Evolutionary conservation across 2,113 vertebrate genomes (phyloP), one percentile per base, ranked within the genome.

Genomic region (Electrona antarctica): DNA sequence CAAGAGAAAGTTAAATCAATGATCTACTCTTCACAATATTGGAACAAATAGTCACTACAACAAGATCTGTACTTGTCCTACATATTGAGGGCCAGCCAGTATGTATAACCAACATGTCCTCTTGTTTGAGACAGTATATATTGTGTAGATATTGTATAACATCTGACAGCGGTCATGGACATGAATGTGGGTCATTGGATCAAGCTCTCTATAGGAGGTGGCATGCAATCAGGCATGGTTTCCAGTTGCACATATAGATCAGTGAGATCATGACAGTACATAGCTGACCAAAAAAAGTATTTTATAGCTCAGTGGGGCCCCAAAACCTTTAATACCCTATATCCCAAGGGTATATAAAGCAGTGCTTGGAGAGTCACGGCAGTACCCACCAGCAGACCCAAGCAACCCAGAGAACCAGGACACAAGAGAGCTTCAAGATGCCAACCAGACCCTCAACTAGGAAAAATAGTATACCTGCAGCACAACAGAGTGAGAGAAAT

Each of bases 221-320:
- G 52, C 51, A 7, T 15, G 21, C 54, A 68, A 72, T 72, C 56
- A 13, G 59, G 61, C 64, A 76, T 76, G 68, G 76, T 6, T 48
- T 52, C 4, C 0, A 10, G 33, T 54, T 48, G 33, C 74, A 72
- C 15, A 55, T 75, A 73, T 69, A 85, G 21, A 21, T 75, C 71
- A 77, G 52, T 60, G 76, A 77, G 66, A 10, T 67, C 47, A 64
- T 85, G 76, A 83, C 76, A 50, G 71, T 8, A 60, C 82, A 88
- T 85, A 81, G 66, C 78, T 83, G 47, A 74, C 78, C 80, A 87
- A 76, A 81, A 72, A 13, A 72, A 13, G n/a, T 59, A 7, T 56
- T n/a, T 15, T 11, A 8, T 10, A 15, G 28, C 64, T 12, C 41
- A 67, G 51, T 33, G 6, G 21, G 59, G 64, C 51, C 56, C 71